Base-by-base conservation (phyloP, 2,888 invertebrate species). In the Hypena proboscidalis region DNA sequence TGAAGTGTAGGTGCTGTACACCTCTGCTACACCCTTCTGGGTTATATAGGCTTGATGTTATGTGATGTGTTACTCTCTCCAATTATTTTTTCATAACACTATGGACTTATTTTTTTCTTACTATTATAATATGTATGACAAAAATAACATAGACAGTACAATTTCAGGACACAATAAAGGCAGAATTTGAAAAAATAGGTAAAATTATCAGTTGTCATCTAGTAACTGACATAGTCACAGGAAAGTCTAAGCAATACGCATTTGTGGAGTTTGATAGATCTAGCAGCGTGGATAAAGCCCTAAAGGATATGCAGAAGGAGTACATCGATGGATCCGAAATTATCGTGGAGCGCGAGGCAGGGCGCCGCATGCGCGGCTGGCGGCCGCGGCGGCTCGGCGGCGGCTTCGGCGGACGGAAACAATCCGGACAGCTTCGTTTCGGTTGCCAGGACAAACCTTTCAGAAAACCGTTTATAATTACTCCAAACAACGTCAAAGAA, bases 341-440 rank as follows among this genome's bases (percentile, higher is more conserved):
- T 17, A 92, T 97, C 2, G 80, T 89, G 1, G 97, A 97, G 77
- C 93, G 92, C 64, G 97, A 97, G 80, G 94, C 93, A 60, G 95
- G 94, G 73, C 90, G 97, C 45, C 84, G 83, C 4, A 74, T 96
- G 67, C 90, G 91, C 42, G 96, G 96, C 1, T 97, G 97, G 97
- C 93, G 94, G 71, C 97, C 97, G 1, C 91, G 97, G 52, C 84
- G 97, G 52, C 85, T 97, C 3, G 97, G 97, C 2, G 97, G 97
- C 8, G 97, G 97, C 7, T 95, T 97, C 72, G 97, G 97, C 2
- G 97, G 97, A 0, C 93, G 92, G 56, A 97, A 95, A 68, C 96
- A 96, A 78, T 95, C 97, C 0, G 97, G 97, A 0, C 97, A 98
- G 74, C 86, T 97, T 25, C 83, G 97, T 46, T 98, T 97, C 87